Conservation (phyloP, 2,797 vertebrate genomes). For the Falco naumanni region DNA sequence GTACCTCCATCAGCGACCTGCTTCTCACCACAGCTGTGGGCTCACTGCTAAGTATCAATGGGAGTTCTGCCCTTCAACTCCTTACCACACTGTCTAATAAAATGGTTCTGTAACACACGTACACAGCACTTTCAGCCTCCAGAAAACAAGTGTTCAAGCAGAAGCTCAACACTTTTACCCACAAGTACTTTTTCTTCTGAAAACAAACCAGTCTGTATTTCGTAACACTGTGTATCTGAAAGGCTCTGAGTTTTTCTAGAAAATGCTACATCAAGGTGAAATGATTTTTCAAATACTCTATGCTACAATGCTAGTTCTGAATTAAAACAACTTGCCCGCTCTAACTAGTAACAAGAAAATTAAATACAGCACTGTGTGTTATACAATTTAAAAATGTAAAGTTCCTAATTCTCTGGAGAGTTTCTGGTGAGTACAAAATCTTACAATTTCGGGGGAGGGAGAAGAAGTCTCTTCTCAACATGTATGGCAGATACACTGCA, state of each 20-base stretch:
- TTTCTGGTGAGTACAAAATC: background rate
- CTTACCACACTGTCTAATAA: background rate
- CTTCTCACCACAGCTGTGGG: background rate
- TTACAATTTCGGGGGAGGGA: background rate
- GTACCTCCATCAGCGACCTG: background rate
- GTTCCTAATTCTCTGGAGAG: background rate
- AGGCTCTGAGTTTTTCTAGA: background rate
- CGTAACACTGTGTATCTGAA: background rate
- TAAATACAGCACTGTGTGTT: background rate
- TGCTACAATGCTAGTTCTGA: background rate
- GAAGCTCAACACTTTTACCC: background rate
- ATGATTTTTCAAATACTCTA: background rate
- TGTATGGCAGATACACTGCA: background rate
- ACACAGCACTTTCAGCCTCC: background rate
- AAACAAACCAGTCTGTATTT: background rate
- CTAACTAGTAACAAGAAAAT: background rate
- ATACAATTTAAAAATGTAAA: background rate
- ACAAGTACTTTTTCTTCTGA: background rate
- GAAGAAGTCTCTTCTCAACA: background rate
- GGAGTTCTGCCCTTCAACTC: background rate
- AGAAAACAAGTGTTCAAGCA: background rate
- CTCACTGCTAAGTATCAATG: rapidly evolving
- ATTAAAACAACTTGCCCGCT: background rate
- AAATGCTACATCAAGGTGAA: background rate
- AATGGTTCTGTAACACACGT: background rate